Evolutionary conservation across 2,888 invertebrate genomes (phyloP), one percentile per base, ranked within the genome.

Genomic region (Myopa testacea): DNA sequence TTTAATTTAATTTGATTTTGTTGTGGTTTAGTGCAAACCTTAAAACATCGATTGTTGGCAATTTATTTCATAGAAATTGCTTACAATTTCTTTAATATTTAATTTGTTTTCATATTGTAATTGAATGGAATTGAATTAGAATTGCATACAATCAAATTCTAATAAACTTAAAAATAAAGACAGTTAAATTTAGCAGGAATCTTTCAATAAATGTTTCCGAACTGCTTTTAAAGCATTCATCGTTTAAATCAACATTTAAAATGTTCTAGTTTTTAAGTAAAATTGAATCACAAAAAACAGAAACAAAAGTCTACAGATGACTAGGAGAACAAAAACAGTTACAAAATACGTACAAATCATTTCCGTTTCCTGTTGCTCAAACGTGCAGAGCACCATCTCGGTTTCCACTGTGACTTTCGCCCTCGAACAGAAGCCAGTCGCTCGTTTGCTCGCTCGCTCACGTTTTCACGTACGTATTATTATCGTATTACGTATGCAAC

Each of bases 401-500:
- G 16, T 67, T 40, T 73, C 62, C 65, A 60, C 65, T 52, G 38
- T 37, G 50, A 52, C 74, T 74, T 74, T 63, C 74, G 74, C 74
- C 34, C 50, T 65, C 26, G 63, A 45, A 52, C 65, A 74, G 50
- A 71, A 38, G 14, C 45, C 4, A 26, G 26, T 26, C 45, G 45
- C 45, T 45, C 45, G 7, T 45, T 26, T 10, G 45, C 45, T 45
- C 45, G 7, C 10, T 26, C 34, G 37, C 65, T 69, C 60, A 69
- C 45, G 34, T 45, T 40, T 40, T 55, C 72, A 60, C 60, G 58
- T 60, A 76, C 78, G 79, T 79, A 77, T 78, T 79, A 79, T 79
- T 73, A 77, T 77, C 75, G 72, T 75, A 55, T 77, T 75, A 79
- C 77, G 77, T 77, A 75, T 69, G 68, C 69, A 75, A 26, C 26